Base-by-base conservation (phyloP, 1,140 invertebrate genomes). In the Periplaneta americana region DNA sequence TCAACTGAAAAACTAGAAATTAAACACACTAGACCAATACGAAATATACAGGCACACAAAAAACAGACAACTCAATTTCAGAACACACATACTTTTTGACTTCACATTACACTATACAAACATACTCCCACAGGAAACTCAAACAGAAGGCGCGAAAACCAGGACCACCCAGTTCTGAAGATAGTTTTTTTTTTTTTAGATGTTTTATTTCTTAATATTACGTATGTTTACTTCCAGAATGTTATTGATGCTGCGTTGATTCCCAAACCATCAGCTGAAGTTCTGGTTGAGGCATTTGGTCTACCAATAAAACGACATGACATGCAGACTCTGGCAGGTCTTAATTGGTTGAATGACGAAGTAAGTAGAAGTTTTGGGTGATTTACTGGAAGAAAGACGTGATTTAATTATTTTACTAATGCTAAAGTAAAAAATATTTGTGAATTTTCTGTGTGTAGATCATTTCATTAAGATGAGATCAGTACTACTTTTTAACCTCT, bases 341-440 rank as follows among this genome's bases (percentile, higher is more conserved):
- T 95, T 0, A 96, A 96, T 87, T 99, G 98, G 98, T 89, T 99
- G 0, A 99, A 99, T 86, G 98, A 99, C 89, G 97, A 98, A 88
- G 95, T 92, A 86, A 84, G 82, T 84, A n/a, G n/a, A n/a, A n/a
- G n/a, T n/a, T n/a, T n/a, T 57, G 74, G n/a, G 36, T 66, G 9
- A 80, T 48, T 37, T 18, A 48, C 80, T 82, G 75, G 32, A n/a
- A 75, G 22, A 22, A 18, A 17, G 34, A 33, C 37, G n/a, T 76
- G 34, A 36, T 37, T 4, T 34, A 34, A 35, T 78, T 48, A 22
- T 18, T 34, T 18, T 34, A 74, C 78, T 37, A 81, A 48, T 75
- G 57, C n/a, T n/a, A n/a, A n/a, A n/a, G n/a, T n/a, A n/a, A n/a
- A n/a, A n/a, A n/a, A n/a, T n/a, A n/a, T n/a, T n/a, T n/a, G n/a